Percentiles rank a stretch among this genome's conserved stretches.
Conservation (phyloP, 2,797 vertebrate species). For the Tarsius wallacei region DNA sequence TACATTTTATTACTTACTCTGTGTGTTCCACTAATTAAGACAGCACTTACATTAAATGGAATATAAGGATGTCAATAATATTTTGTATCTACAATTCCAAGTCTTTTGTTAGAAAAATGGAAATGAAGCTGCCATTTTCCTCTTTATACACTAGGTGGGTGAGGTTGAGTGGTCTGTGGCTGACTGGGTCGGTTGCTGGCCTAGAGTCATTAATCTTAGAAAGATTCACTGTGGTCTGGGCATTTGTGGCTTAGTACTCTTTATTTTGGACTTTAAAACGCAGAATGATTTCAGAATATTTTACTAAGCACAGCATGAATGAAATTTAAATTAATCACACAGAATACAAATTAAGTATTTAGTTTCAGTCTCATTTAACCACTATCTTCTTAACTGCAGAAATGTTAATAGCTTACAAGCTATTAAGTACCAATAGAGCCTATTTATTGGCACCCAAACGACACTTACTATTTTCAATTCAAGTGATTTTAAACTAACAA, state of each 20-base stretch:
- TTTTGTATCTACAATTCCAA: neutral
- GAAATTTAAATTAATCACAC: slow-evolving; percentile 62
- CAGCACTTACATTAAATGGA: neutral
- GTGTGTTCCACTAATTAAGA: neutral
- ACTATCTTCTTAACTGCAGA: slow-evolving; percentile 62
- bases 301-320: neutral
- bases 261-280: neutral
- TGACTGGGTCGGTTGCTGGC: neutral
- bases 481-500: slow-evolving; percentile 66
- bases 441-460: slow-evolving; percentile 53
- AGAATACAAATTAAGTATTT: slow-evolving; percentile 47
- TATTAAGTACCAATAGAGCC: slow-evolving; percentile 40
- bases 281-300: slow-evolving; percentile 29
- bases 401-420: slow-evolving; percentile 56
- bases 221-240: neutral
- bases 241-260: neutral
- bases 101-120: neutral
- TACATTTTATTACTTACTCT: neutral
- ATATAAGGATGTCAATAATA: neutral
- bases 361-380: slow-evolving; percentile 61
- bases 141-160: neutral
- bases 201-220: no score
- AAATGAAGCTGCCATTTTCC: neutral
- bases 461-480: slow-evolving; percentile 45
- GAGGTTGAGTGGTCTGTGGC: neutral